These are phyloP conservation scores for Rhopalosiphum padi DNA, from an alignment of 1,140 invertebrate genomes.

Conservation along the genomic window DNA sequence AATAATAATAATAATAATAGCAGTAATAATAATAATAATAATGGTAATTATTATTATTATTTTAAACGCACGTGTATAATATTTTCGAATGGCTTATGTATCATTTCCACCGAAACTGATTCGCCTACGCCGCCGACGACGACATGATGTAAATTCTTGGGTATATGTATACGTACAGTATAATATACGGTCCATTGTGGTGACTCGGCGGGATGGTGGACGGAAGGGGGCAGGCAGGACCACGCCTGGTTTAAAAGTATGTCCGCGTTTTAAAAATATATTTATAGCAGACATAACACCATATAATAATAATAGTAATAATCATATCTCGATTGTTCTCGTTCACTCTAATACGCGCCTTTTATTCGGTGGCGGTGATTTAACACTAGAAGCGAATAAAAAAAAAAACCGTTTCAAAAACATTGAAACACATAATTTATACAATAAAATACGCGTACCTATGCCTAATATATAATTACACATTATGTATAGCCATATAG, in stretches of 20 bases:
- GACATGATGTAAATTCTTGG: constrained; percentile 2
- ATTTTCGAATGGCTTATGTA: background rate
- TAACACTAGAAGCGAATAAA: constrained; percentile 5
- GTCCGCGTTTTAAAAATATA: constrained; percentile 9
- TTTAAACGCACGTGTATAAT: background rate
- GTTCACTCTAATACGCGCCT: background rate
- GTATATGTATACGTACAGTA: background rate
- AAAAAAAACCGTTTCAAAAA: background rate
- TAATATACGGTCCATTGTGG: constrained; percentile 22
- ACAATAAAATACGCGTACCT: constrained; percentile 2
- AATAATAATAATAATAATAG: background rate
- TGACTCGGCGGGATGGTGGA: background rate
- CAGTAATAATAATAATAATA: background rate
- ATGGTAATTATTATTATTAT: background rate
- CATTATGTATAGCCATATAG: background rate
- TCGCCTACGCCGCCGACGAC: constrained; percentile 11
- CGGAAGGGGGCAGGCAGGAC: background rate
- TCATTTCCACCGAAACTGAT: background rate
- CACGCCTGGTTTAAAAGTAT: constrained; percentile 28
- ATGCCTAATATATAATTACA: background rate
- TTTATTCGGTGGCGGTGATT: constrained; percentile 13
- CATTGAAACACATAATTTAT: constrained; percentile 2
- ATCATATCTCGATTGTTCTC: constrained; percentile 31
- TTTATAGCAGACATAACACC: background rate
- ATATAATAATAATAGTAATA: background rate